A percentile compares a stretch with the other conserved stretches of the same genome.
Evolutionary conservation across 2,888 invertebrate genomes (phyloP).

Genomic region (Oscheius onirici): DNA sequence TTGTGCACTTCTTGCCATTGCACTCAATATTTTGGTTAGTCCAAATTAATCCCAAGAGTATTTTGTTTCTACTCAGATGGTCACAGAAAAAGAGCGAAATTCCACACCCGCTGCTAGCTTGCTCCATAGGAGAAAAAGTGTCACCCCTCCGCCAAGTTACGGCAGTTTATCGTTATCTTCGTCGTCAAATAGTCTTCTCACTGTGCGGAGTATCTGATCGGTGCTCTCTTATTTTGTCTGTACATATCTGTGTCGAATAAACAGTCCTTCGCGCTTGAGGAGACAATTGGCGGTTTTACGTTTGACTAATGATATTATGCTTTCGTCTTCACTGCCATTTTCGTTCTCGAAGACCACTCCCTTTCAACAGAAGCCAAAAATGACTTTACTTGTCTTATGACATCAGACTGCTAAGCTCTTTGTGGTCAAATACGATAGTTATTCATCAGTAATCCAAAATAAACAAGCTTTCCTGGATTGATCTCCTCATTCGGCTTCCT

Average conservation of each 20-base stretch:
- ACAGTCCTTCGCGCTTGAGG: background rate
- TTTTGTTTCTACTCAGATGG: slow-evolving; percentile 17
- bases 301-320: too few species aligned
- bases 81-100: background rate
- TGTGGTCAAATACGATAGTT: too few species aligned
- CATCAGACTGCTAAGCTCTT: too few species aligned
- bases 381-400: too few species aligned
- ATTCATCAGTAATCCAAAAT: too few species aligned
- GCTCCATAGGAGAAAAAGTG: background rate
- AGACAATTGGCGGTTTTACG: too few species aligned
- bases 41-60: background rate
- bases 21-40: slow-evolving; percentile 18
- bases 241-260: slow-evolving; percentile 3
- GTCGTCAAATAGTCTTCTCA: too few species aligned
- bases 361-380: too few species aligned
- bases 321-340: too few species aligned
- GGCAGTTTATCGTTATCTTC: slow-evolving; percentile 13
- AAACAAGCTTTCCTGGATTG: background rate
- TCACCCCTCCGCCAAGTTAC: slow-evolving; percentile 18
- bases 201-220: too few species aligned
- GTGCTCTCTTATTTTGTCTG: background rate
- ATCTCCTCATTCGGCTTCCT: background rate
- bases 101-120: background rate
- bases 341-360: too few species aligned
- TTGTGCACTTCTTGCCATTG: slow-evolving; percentile 39